Percentiles rank a stretch among this genome's conserved stretches.
Evolutionary conservation across 2,888 invertebrate genomes (phyloP).

Genomic region (Morpho helenor): DNA sequence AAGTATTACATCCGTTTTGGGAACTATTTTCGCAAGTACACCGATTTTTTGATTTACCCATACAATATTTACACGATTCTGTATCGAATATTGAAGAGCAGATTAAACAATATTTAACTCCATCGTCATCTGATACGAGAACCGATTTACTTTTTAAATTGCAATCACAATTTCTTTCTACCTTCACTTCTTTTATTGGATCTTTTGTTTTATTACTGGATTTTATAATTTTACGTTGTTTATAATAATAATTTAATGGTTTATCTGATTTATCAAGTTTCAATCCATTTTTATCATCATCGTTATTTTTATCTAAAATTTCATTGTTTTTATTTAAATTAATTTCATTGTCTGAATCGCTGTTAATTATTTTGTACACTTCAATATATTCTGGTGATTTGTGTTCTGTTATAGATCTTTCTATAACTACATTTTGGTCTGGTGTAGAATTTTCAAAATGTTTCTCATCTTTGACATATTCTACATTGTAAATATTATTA

Average conservation of each 20-base stretch:
- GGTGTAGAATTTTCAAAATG: neutral
- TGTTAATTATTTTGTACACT: conserved; percentile 22
- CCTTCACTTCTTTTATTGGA: conserved; percentile 21
- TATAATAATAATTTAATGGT: conserved; percentile 22
- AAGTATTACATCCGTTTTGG: conserved; percentile 16
- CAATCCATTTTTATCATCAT: conserved; percentile 22
- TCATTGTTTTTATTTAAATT: conserved; percentile 25
- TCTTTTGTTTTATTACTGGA: conserved; percentile 12
- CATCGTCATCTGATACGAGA: conserved; percentile 32
- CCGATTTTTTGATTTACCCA: conserved; percentile 12
- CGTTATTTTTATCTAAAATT: conserved; percentile 20
- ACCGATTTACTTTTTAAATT: conserved; percentile 29
- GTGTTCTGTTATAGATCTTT: too few species aligned
- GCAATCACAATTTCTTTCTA: conserved; percentile 6
- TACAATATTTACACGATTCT: conserved; percentile 40
- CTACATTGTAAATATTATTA: too few species aligned
- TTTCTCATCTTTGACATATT: too few species aligned
- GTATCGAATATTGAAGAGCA: conserved; percentile 47
- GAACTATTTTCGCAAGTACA: neutral
- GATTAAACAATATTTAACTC: conserved; percentile 42
- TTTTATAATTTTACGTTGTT: conserved; percentile 19
- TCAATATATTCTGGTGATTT: conserved; percentile 10
- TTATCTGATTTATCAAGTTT: neutral
- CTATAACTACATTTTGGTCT: too few species aligned
- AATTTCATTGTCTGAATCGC: conserved; percentile 16